phyloP scores from a whole-genome alignment of 1,140 invertebrate species.

The Ips nitidus region DNA sequence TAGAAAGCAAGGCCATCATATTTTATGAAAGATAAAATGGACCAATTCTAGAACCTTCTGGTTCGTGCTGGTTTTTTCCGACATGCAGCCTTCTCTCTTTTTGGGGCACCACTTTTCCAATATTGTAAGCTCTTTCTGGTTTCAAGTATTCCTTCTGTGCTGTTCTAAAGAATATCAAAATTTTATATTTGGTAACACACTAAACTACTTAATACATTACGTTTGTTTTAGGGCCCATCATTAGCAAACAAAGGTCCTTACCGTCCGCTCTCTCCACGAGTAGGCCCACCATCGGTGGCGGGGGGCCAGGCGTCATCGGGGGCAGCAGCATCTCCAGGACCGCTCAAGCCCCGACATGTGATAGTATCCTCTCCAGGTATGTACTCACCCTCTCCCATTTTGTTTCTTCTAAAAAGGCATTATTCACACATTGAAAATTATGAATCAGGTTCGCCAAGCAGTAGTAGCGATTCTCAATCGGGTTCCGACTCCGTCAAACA shows the following conservation, averaged over 20 bases:
- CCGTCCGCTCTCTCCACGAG: slow-evolving; percentile 64
- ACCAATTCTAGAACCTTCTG: no score
- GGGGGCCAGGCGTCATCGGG: slow-evolving; percentile 23
- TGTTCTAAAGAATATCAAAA: not conserved
- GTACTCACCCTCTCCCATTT: not conserved
- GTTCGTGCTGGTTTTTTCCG: no score
- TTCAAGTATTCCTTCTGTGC: no score
- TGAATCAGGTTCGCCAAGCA: slow-evolving; percentile 62
- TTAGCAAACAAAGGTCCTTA: slow-evolving; percentile 64
- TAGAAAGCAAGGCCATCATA: no score
- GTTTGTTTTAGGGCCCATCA: slow-evolving; percentile 59
- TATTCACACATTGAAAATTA: not conserved
- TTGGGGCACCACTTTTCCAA: no score
- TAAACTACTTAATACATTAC: not conserved
- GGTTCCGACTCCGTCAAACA: slow-evolving; percentile 69
- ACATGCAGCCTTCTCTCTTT: no score
- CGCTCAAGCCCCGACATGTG: slow-evolving; percentile 61
- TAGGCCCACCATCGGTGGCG: slow-evolving; percentile 45
- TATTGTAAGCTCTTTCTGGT: no score
- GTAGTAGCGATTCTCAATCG: slow-evolving; percentile 66
- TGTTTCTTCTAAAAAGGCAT: not conserved
- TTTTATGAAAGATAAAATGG: no score
- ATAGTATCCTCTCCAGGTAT: slow-evolving; percentile 68
- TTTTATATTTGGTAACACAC: not conserved
- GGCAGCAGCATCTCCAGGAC: slow-evolving; percentile 34